Percentiles rank a stretch among this genome's conserved stretches.
These are phyloP conservation scores for Paracentrotus lividus DNA, from an alignment of 53 echinoderm and acorn worm species.

Conservation along the genomic window DNA sequence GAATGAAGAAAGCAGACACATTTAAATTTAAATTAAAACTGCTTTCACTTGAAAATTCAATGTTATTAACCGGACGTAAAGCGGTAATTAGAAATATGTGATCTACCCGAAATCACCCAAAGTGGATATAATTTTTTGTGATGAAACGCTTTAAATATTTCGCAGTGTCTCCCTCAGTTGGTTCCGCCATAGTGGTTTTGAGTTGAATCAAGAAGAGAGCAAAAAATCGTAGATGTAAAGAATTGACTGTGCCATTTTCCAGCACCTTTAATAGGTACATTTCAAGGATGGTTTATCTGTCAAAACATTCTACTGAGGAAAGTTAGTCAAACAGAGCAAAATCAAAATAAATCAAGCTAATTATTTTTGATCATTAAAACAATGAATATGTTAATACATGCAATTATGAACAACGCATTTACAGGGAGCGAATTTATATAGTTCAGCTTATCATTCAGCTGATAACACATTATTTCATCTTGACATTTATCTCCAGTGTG, in stretches of 20 bases:
- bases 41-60: too few species aligned
- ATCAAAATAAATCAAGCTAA: background rate
- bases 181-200: too few species aligned
- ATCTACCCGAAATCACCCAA: too few species aligned
- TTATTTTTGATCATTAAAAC: background rate
- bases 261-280: constrained; percentile 22
- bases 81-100: too few species aligned
- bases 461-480: background rate
- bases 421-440: background rate
- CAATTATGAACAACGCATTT: background rate
- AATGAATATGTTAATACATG: background rate
- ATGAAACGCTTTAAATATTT: too few species aligned
- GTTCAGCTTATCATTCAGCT: background rate
- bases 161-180: too few species aligned
- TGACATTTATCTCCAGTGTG: background rate
- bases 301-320: background rate
- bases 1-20: too few species aligned
- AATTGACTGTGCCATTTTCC: constrained; percentile 23
- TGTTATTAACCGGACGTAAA: too few species aligned
- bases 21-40: too few species aligned
- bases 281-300: background rate
- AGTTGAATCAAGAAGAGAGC: background rate
- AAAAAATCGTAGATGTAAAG: background rate
- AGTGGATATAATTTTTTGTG: too few species aligned
- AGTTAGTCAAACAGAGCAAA: background rate